These are phyloP conservation scores for Rhagoletis zephyria DNA, from an alignment of 1,140 invertebrate genomes.

Conservation along the genomic window DNA sequence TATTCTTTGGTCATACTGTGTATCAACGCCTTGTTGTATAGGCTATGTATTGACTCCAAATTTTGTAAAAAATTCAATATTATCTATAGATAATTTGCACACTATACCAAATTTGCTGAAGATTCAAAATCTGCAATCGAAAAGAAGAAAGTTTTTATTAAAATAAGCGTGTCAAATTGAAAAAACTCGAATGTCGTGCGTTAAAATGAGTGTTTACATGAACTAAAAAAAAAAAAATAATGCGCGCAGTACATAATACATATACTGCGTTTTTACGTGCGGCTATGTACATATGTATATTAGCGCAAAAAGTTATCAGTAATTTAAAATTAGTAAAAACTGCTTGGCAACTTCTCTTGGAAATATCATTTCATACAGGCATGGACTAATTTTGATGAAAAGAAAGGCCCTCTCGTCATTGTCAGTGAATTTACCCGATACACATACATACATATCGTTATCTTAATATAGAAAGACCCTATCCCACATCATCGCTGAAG, in stretches of 20 bases:
- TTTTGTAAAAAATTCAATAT: not conserved
- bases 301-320: no score
- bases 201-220: no score
- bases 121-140: not conserved
- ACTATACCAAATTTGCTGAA: not conserved
- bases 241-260: no score
- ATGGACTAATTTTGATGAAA: not conserved
- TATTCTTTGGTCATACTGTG: not conserved
- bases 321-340: not conserved
- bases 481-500: no score
- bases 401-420: not conserved
- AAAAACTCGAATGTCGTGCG: no score
- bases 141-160: not conserved
- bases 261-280: no score
- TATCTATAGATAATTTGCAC: not conserved
- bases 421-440: not conserved
- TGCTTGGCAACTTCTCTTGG: not conserved
- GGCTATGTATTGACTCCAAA: not conserved
- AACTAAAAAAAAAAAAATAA: no score
- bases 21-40: not conserved
- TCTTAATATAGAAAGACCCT: no score
- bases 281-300: no score
- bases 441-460: no score
- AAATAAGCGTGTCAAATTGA: no score
- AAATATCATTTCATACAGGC: not conserved